Percentiles rank a stretch among this genome's conserved stretches.
These are phyloP conservation scores for Chelmon rostratus DNA, from an alignment of 2,797 vertebrate genomes.

Conservation along the genomic window DNA sequence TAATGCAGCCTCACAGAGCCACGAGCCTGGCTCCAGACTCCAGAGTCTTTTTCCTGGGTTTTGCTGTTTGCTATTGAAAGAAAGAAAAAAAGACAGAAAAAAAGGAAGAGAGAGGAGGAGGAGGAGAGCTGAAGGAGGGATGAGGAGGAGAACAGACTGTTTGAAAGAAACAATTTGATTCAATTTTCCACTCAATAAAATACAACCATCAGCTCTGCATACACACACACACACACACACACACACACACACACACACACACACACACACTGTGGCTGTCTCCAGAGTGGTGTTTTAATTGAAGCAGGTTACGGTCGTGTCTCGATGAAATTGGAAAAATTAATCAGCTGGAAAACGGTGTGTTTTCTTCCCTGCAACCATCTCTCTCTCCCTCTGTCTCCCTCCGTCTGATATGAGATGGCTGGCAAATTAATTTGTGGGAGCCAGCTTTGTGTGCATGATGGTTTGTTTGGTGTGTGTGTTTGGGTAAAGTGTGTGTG, in stretches of 20 bases:
- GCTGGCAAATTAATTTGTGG: conserved; percentile 68
- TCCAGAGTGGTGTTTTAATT: conserved; percentile 91
- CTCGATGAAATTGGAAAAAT: conserved; percentile 98
- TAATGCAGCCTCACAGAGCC: not conserved
- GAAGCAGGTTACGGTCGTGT: conserved; percentile 95
- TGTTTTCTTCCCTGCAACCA: conserved; percentile 85
- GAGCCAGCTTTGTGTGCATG: conserved; percentile 43
- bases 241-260: conserved; percentile 42
- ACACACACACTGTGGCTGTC: conserved; percentile 57
- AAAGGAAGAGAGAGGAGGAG: conserved; percentile 34
- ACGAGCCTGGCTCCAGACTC: not conserved
- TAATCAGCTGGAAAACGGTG: conserved; percentile 98
- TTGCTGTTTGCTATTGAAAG: not conserved
- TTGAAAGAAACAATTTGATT: conserved; percentile 99
- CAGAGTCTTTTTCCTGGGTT: not conserved
- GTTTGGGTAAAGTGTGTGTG: conserved; percentile 33
- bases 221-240: conserved; percentile 37
- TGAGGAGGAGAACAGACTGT: conserved; percentile 83
- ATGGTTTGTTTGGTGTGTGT: conserved; percentile 35
- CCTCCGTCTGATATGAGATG: conserved; percentile 58
- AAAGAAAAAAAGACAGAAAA: not conserved
- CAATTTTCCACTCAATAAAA: conserved; percentile 99
- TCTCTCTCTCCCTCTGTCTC: conserved; percentile 49
- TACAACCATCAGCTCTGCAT: conserved; percentile 90
- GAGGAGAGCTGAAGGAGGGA: conserved; percentile 42